Percentiles rank a stretch among this genome's conserved stretches.
Conservation (phyloP, 2,888 invertebrate genomes). For the Aplocera efformata region DNA sequence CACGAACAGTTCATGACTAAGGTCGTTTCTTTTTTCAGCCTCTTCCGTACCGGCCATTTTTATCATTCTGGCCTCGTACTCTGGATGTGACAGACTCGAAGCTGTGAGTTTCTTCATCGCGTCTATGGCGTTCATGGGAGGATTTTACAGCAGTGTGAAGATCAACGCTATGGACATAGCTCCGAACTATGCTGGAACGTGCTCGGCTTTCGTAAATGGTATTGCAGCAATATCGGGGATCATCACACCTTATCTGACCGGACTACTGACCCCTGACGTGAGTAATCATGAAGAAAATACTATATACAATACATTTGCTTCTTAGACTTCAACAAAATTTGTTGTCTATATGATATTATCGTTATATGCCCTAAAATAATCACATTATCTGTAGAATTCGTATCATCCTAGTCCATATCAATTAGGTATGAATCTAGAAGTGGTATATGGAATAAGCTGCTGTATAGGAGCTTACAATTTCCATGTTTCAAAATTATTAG, state of each 20-base stretch:
- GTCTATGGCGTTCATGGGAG: slow-evolving; percentile 84
- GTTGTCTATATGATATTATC: too few relatives aligned
- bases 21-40: slow-evolving; percentile 64
- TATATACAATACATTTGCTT: too few relatives aligned
- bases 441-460: too few relatives aligned
- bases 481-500: too few relatives aligned
- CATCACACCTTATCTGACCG: slow-evolving; percentile 82
- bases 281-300: slow-evolving; percentile 82
- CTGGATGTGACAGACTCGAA: slow-evolving; percentile 75
- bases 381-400: too few relatives aligned
- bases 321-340: too few relatives aligned
- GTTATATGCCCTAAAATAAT: too few relatives aligned
- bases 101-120: slow-evolving; percentile 80
- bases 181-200: slow-evolving; percentile 83
- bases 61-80: slow-evolving; percentile 82
- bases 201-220: slow-evolving; percentile 84
- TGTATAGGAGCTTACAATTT: too few relatives aligned
- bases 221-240: slow-evolving; percentile 83
- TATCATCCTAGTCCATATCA: too few relatives aligned
- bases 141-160: slow-evolving; percentile 85
- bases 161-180: slow-evolving; percentile 84
- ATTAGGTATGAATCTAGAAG: too few relatives aligned
- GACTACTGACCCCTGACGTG: slow-evolving; percentile 82
- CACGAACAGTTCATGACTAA: slow-evolving; percentile 34
- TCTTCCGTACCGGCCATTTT: slow-evolving; percentile 82